Conservation (phyloP, 2,113 vertebrate species). For the Gymnocephalus cernua region DNA sequence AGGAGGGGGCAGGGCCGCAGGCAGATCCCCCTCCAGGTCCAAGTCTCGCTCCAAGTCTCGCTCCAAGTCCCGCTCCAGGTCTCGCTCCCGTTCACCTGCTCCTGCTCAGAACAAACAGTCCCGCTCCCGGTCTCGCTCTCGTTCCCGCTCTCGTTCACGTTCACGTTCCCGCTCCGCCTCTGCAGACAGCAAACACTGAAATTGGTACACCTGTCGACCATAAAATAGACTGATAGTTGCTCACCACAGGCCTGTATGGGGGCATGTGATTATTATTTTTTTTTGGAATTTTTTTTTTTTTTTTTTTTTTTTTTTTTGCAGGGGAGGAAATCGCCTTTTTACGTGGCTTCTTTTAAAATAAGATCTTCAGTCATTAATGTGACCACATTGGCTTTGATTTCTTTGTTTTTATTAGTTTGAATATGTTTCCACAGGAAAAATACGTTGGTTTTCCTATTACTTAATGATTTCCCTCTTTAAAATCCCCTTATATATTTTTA, state of each 20-base stretch:
- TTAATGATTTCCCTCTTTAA: slow-evolving; percentile 31
- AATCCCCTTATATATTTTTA: slow-evolving; percentile 13
- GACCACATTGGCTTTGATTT: slow-evolving; percentile 16
- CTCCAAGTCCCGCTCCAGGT: slow-evolving; percentile 55
- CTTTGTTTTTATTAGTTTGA: slow-evolving; percentile 31
- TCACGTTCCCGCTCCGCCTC: slow-evolving; percentile 79
- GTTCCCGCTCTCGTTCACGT: slow-evolving; percentile 58
- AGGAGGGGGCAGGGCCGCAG: slow-evolving; percentile 65
- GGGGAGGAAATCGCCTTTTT: slow-evolving; percentile 49
- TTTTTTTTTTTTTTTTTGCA: slow-evolving; percentile 35
- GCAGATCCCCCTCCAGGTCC: slow-evolving; percentile 77
- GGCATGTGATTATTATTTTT: not conserved
- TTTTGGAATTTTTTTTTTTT: slow-evolving; percentile 3
- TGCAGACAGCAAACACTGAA: slow-evolving; percentile 83
- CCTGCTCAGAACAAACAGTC: slow-evolving; percentile 41
- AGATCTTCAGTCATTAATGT: slow-evolving; percentile 23
- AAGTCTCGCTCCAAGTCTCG: slow-evolving; percentile 54
- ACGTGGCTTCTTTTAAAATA: slow-evolving; percentile 41
- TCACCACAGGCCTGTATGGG: slow-evolving; percentile 24
- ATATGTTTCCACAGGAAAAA: slow-evolving; percentile 16
- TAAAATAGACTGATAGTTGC: slow-evolving; percentile 47
- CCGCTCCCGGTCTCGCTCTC: slow-evolving; percentile 59
- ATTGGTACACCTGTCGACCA: not conserved
- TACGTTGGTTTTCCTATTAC: not conserved
- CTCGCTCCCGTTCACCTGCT: slow-evolving; percentile 30